Conservation (phyloP, 2,888 invertebrate species). For the Stenoptilia bipunctidactyla region DNA sequence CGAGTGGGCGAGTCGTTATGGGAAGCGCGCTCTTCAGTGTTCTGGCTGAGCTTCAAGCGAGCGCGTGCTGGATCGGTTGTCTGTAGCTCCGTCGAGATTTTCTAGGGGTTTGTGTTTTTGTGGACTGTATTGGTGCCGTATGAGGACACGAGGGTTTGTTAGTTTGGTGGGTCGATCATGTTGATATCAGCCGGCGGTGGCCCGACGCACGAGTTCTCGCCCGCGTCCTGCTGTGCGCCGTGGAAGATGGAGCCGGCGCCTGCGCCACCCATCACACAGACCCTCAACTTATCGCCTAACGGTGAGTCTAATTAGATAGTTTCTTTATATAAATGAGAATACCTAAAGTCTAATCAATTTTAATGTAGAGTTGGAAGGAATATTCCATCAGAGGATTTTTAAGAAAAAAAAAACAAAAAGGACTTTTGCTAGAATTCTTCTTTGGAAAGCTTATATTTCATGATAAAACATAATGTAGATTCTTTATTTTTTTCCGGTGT, state of each 20-base stretch:
- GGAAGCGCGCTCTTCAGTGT: conserved; percentile 71
- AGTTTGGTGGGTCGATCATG: conserved; percentile 61
- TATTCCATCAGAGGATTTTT: too few species aligned
- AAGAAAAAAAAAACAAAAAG: too few species aligned
- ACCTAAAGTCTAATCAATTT: too few species aligned
- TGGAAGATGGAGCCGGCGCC: conserved; percentile 77
- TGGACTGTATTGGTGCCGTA: conserved; percentile 44
- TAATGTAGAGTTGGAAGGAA: too few species aligned
- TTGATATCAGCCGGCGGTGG: conserved; percentile 76
- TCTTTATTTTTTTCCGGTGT: too few species aligned
- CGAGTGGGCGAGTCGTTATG: conserved; percentile 64
- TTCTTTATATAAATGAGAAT: too few species aligned
- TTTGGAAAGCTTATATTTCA: too few species aligned
- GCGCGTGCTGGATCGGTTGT: conserved; percentile 54
- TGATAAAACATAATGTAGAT: too few species aligned
- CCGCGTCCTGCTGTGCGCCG: conserved; percentile 71
- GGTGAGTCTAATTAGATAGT: conserved; percentile 30
- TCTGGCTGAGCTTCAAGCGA: conserved; percentile 68
- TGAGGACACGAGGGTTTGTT: conserved; percentile 32
- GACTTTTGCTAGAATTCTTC: too few species aligned
- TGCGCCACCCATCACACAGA: conserved; percentile 56
- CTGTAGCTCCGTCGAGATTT: conserved; percentile 31
- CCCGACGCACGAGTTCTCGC: conserved; percentile 70
- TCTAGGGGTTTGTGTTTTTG: conserved; percentile 12
- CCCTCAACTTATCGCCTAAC: conserved; percentile 73